phyloP scores from a whole-genome alignment of 2,797 vertebrate genomes.

The Vipera ursinii region DNA sequence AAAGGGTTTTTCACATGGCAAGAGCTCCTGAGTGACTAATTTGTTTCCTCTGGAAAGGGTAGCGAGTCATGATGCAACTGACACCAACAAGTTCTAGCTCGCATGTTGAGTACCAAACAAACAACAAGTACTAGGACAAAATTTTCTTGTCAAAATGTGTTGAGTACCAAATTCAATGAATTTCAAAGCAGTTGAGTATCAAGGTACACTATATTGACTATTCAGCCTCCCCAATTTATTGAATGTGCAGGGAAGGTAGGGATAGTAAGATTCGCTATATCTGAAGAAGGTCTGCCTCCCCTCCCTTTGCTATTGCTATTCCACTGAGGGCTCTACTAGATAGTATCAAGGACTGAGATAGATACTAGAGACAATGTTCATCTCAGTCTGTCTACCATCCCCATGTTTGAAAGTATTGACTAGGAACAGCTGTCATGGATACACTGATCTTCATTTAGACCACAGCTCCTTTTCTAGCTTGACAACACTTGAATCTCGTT shows the following conservation, averaged over 20 bases:
- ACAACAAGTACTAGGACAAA: not conserved
- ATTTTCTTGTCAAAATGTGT: not conserved
- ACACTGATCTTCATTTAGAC: not conserved
- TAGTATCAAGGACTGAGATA: not conserved
- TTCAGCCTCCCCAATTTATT: not conserved
- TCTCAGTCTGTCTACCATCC: not conserved
- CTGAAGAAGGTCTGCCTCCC: not conserved
- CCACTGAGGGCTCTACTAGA: not conserved
- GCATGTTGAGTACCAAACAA: not conserved
- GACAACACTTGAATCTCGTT: not conserved
- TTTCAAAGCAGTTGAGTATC: not conserved
- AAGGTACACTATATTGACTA: not conserved
- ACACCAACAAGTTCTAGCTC: not conserved
- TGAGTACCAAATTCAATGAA: not conserved
- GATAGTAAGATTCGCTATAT: not conserved
- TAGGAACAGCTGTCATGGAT: not conserved
- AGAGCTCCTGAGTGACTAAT: not conserved
- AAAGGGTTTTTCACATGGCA: not conserved
- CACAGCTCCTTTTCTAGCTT: not conserved
- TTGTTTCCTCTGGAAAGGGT: not conserved
- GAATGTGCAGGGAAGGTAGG: not conserved
- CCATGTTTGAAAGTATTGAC: not conserved
- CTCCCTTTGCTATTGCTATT: not conserved
- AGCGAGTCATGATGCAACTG: not conserved
- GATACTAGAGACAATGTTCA: not conserved